Conservation (phyloP, 2,888 invertebrate genomes). For the Oscheius myriophilus region DNA sequence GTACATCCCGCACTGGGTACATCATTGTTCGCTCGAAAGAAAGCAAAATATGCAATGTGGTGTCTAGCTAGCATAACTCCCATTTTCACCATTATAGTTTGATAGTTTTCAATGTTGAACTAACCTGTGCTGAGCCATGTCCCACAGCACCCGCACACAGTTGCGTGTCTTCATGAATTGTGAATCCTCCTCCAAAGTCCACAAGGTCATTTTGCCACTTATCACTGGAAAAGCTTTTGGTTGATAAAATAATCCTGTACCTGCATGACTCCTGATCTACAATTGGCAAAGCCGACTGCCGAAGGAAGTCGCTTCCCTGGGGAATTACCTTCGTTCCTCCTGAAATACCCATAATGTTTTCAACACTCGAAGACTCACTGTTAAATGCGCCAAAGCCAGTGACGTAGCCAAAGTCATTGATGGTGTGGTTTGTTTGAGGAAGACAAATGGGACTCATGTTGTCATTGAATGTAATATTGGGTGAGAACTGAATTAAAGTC, state of each 20-base stretch:
- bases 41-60: too few relatives aligned
- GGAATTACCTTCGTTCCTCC: slow-evolving; percentile 5
- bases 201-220: slow-evolving; percentile 18
- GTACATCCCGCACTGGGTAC: too few relatives aligned
- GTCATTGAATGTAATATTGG: slow-evolving; percentile 7
- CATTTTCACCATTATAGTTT: too few relatives aligned
- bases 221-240: not conserved
- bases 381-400: slow-evolving; percentile 22
- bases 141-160: slow-evolving; percentile 21
- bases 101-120: not conserved
- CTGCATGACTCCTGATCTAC: slow-evolving; percentile 12
- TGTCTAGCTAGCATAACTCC: too few relatives aligned
- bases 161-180: slow-evolving; percentile 9
- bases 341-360: not conserved
- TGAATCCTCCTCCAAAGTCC: slow-evolving; percentile 18
- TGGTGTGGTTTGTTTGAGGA: not conserved
- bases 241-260: not conserved
- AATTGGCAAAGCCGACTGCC: slow-evolving; percentile 16
- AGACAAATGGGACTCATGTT: slow-evolving; percentile 15
- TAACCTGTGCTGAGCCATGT: slow-evolving; percentile 18
- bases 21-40: too few relatives aligned
- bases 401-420: slow-evolving; percentile 15
- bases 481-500: not conserved
- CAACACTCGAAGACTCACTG: not conserved
- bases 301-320: slow-evolving; percentile 11